phyloP scores from a whole-genome alignment of 2,888 invertebrate genomes.

The Polymixis flavicincta region DNA sequence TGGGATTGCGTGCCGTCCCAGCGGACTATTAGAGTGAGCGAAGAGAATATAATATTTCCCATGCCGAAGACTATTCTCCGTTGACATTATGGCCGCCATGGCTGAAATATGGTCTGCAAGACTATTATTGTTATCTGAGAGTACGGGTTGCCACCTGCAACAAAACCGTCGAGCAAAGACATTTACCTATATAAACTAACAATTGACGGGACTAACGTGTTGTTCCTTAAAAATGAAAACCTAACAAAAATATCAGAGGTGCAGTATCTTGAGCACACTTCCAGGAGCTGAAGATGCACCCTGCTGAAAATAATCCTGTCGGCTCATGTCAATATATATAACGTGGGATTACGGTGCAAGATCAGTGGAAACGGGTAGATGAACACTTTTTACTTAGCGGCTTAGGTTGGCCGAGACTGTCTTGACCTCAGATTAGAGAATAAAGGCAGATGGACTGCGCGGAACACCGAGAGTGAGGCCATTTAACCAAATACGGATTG shows the following conservation, averaged over 20 bases:
- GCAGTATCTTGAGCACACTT: neutral
- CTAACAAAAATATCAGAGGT: neutral
- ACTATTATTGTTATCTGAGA: neutral
- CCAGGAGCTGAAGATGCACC: neutral
- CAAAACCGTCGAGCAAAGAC: neutral
- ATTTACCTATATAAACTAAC: neutral
- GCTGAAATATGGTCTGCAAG: too few species aligned
- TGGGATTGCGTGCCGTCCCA: too few species aligned
- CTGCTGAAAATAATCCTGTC: neutral
- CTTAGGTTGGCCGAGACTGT: too few species aligned
- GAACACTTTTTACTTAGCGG: neutral
- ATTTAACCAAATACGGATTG: too few species aligned
- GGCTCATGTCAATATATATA: neutral
- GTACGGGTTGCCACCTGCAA: neutral
- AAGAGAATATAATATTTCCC: too few species aligned
- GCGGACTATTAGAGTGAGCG: too few species aligned
- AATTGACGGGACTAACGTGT: neutral
- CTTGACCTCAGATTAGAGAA: too few species aligned
- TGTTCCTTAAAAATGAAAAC: too few species aligned
- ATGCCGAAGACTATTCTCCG: too few species aligned
- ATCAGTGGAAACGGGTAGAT: neutral
- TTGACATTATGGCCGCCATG: too few species aligned
- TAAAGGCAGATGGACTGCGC: too few species aligned
- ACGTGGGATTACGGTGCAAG: neutral
- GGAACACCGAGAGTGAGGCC: too few species aligned